Conservation (phyloP, 2,888 invertebrate species). For the Timandra comae region DNA sequence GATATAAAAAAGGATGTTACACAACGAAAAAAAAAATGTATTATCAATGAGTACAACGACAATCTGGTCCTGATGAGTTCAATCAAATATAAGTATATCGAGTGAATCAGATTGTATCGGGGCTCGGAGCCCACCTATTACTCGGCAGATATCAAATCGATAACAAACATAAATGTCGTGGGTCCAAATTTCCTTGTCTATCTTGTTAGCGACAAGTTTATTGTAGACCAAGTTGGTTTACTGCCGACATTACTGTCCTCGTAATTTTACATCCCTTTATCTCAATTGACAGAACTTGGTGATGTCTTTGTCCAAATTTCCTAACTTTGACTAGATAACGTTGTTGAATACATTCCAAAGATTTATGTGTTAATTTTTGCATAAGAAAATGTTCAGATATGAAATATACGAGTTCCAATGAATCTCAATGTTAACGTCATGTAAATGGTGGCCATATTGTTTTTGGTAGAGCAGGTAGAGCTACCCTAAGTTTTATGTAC, state of each 20-base stretch:
- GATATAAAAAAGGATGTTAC: too few species aligned
- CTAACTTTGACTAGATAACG: constrained; percentile 42
- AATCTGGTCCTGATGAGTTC: too few species aligned
- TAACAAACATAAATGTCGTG: constrained; percentile 21
- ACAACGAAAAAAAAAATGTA: too few species aligned
- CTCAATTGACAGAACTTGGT: constrained; percentile 61
- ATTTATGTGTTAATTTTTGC: constrained; percentile 27
- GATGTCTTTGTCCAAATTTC: constrained; percentile 52
- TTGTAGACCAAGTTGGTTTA: constrained; percentile 47
- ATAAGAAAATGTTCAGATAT: constrained; percentile 24
- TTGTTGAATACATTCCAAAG: constrained; percentile 36
- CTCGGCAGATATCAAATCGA: constrained; percentile 7
- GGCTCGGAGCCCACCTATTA: constrained; percentile 1
- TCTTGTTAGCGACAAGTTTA: constrained; percentile 41
- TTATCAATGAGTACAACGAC: too few species aligned
- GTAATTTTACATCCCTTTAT: constrained; percentile 69
- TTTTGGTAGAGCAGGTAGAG: constrained; percentile 17
- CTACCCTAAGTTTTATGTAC: constrained; percentile 19
- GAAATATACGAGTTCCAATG: constrained; percentile 18
- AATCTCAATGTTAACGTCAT: constrained; percentile 19
- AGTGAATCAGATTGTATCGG: constrained; percentile 1
- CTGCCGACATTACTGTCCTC: constrained; percentile 53
- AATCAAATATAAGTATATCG: too few species aligned
- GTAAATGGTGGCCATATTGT: constrained; percentile 22
- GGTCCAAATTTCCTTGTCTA: constrained; percentile 21